Evolutionary conservation across 2,888 invertebrate genomes (phyloP).

Genomic region (Eulithis testata): DNA sequence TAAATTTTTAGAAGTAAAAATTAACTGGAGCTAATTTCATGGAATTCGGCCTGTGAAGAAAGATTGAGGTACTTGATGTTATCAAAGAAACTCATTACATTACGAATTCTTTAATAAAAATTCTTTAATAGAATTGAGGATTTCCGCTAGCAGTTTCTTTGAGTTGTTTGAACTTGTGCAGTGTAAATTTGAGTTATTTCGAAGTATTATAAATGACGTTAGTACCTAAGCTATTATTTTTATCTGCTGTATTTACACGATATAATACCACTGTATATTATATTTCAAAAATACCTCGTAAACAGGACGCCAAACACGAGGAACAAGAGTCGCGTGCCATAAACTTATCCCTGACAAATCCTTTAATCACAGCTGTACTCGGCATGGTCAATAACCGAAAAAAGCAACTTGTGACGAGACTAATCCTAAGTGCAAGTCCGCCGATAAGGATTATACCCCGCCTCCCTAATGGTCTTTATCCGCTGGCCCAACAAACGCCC

Average conservation of each 20-base stretch:
- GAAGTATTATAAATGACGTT: background rate
- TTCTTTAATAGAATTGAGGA: slow-evolving; percentile 9
- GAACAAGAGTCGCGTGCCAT: slow-evolving; percentile 23
- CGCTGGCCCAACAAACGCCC: slow-evolving; percentile 81
- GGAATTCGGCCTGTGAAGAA: slow-evolving; percentile 29
- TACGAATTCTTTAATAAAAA: slow-evolving; percentile 25
- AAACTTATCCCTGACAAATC: slow-evolving; percentile 59
- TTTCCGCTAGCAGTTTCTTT: slow-evolving; percentile 10
- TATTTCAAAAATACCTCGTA: background rate
- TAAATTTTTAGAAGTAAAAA: slow-evolving; percentile 38
- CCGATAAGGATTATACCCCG: slow-evolving; percentile 82
- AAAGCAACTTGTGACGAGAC: slow-evolving; percentile 81
- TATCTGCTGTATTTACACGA: too few species aligned
- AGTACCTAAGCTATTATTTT: too few species aligned
- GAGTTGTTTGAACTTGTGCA: background rate
- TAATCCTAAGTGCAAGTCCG: slow-evolving; percentile 84
- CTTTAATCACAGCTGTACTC: slow-evolving; percentile 78
- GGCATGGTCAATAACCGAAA: slow-evolving; percentile 74
- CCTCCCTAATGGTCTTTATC: slow-evolving; percentile 82
- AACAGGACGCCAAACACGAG: slow-evolving; percentile 3
- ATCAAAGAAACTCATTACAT: slow-evolving; percentile 29
- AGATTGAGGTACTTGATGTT: slow-evolving; percentile 33
- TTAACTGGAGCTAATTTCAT: slow-evolving; percentile 37
- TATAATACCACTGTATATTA: too few species aligned
- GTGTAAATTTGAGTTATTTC: background rate